Conservation (phyloP, 2,797 vertebrate species). For the Eleutherodactylus coqui region DNA sequence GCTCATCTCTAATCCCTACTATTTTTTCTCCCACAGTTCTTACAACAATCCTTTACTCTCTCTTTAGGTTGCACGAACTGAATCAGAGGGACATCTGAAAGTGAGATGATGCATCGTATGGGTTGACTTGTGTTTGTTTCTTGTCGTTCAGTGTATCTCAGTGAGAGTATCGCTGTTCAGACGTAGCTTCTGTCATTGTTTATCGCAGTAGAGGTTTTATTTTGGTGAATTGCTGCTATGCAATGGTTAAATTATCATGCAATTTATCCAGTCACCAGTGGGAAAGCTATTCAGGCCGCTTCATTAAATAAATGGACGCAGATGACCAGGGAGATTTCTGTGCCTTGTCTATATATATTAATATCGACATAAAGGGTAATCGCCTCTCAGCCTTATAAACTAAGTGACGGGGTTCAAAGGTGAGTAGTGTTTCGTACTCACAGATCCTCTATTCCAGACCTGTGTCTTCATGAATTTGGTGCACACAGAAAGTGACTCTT, state of each 20-base stretch:
- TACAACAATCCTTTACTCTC: slow-evolving; percentile 8
- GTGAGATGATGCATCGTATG: neutral
- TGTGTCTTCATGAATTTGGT: too few species aligned
- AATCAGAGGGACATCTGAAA: slow-evolving; percentile 16
- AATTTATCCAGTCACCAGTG: neutral
- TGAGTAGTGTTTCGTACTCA: too few species aligned
- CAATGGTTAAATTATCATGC: neutral
- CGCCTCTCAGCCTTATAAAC: too few species aligned
- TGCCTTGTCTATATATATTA: neutral
- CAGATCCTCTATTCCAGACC: too few species aligned
- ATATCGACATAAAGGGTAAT: neutral
- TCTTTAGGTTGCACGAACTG: slow-evolving; percentile 3
- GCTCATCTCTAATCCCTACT: too few species aligned
- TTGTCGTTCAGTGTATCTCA: neutral
- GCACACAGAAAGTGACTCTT: too few species aligned
- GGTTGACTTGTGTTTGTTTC: neutral
- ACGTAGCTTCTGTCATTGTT: neutral
- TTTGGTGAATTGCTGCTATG: neutral
- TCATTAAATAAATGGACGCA: neutral
- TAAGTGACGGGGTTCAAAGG: too few species aligned
- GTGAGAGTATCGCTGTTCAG: neutral
- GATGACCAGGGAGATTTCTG: neutral
- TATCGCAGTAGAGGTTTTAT: neutral
- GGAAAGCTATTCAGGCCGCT: neutral
- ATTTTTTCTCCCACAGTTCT: neutral